These are phyloP conservation scores for Ericerus pela DNA, from an alignment of 1,140 invertebrate species.

Conservation along the genomic window DNA sequence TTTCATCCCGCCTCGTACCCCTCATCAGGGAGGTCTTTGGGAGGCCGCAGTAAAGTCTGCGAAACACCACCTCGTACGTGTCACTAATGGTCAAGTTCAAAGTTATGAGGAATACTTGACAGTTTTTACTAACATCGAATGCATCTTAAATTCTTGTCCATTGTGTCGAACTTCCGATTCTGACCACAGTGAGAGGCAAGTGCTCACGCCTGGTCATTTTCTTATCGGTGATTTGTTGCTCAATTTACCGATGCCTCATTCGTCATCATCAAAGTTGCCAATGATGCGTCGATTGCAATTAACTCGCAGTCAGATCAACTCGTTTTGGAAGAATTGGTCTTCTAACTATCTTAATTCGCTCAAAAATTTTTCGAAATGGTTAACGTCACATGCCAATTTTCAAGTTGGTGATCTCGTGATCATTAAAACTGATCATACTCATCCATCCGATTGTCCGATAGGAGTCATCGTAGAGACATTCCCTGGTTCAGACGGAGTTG, in stretches of 20 bases:
- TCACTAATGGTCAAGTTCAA: constrained; percentile 15
- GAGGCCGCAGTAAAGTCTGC: neutral
- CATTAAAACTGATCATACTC: neutral
- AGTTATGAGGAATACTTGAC: constrained; percentile 27
- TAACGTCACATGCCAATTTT: neutral
- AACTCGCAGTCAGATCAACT: constrained; percentile 18
- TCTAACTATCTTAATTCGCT: constrained; percentile 24
- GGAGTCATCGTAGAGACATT: constrained; percentile 19
- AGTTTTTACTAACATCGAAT: constrained; percentile 25
- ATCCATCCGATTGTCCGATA: constrained; percentile 23
- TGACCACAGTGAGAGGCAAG: constrained; percentile 24
- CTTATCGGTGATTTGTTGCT: constrained; percentile 19
- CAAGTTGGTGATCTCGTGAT: neutral
- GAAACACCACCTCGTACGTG: neutral
- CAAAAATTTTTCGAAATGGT: constrained; percentile 25
- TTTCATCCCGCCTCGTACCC: neutral
- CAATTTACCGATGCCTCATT: constrained; percentile 14
- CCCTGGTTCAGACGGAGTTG: constrained; percentile 22
- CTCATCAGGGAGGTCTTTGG: neutral
- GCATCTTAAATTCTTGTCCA: constrained; percentile 30
- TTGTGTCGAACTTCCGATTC: constrained; percentile 26
- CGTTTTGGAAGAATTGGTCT: constrained; percentile 25
- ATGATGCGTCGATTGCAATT: constrained; percentile 19
- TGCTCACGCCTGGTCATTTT: constrained; percentile 27
- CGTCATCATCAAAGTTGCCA: constrained; percentile 15